Evolutionary conservation across 2,888 invertebrate genomes (phyloP), one percentile per base, ranked within the genome.

Genomic region (Eristalis pertinax): DNA sequence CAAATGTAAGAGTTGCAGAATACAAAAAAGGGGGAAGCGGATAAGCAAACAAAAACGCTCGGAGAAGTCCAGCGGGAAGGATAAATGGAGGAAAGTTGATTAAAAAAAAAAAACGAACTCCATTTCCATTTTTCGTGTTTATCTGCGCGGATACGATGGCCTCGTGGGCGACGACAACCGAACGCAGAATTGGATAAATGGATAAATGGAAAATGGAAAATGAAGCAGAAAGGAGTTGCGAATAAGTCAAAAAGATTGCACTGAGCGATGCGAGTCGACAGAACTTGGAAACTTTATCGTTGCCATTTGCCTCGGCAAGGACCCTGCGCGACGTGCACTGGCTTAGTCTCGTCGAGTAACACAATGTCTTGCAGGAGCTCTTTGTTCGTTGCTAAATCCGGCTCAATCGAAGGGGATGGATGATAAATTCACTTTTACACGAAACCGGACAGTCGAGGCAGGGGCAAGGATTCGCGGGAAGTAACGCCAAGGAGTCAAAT

Each of bases 241-340:
- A 73, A 74, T 74, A 81, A 81, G 63, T 74, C 74, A 74, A 69
- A 74, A 29, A 67, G 63, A 41, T 80, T 68, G 73, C 67, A 19
- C 26, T 15, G 60, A 24, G n/a, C 7, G 5, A 26, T 15, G 60
- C 60, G 67, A 35, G 62, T 7, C 65, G 38, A 15, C 22, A 22
- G 19, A 50, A 50, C 19, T 50, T 10, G 22, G 62, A 81, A 81
- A 50, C 69, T 81, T 81, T 64, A 64, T 69, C 81, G 62, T 69
- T 64, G 11, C 67, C 43, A 73, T 73, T 73, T 67, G n/a, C n/a
- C n/a, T 5, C 43, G 43, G n/a, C 43, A n/a, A 43, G 43, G 43
- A 15, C n/a, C 43, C n/a, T n/a, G n/a, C n/a, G n/a, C 15, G 43
- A 43, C 43, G 43, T 4, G 4, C 15, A 43, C 50, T 38, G 11